phyloP scores from a whole-genome alignment of 1,140 invertebrate genomes.

The Drosophila obscura region DNA sequence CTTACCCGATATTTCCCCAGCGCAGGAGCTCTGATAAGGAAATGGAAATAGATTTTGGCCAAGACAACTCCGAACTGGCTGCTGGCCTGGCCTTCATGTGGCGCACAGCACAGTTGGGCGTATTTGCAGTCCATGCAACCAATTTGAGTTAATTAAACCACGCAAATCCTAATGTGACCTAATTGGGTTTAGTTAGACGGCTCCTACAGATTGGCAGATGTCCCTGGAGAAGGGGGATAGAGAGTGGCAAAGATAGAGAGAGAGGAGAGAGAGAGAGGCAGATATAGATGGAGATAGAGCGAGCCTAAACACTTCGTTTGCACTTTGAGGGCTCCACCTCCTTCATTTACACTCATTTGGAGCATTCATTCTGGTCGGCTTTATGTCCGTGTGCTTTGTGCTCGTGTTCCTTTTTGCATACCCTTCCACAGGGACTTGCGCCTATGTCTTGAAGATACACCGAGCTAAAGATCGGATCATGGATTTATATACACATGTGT shows the following conservation, averaged over 20 bases:
- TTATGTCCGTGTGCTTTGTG: slow-evolving; percentile 43
- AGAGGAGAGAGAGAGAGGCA: background rate
- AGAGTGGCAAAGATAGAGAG: background rate
- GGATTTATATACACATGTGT: no score
- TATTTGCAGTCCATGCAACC: slow-evolving; percentile 54
- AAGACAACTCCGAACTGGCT: background rate
- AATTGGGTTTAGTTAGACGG: slow-evolving; percentile 56
- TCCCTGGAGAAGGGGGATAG: slow-evolving; percentile 19
- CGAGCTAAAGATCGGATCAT: no score
- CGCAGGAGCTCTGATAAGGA: background rate
- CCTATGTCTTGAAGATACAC: no score
- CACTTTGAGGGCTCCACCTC: slow-evolving; percentile 44
- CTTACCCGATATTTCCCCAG: slow-evolving; percentile 27
- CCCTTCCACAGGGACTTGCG: no score
- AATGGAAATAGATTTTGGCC: slow-evolving; percentile 38
- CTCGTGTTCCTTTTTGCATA: background rate
- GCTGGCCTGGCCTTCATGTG: background rate
- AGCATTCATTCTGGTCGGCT: slow-evolving; percentile 38
- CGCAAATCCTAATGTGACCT: slow-evolving; percentile 76
- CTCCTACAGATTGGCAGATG: slow-evolving; percentile 50
- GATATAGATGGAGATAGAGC: slow-evolving; percentile 15
- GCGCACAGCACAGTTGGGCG: background rate
- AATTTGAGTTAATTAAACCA: slow-evolving; percentile 78
- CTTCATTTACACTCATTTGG: slow-evolving; percentile 32
- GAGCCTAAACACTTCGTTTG: slow-evolving; percentile 38